Evolutionary conservation across 1,140 invertebrate species (phyloP), one percentile per base, ranked within the genome.

Genomic region (Schlechtendalia chinensis): DNA sequence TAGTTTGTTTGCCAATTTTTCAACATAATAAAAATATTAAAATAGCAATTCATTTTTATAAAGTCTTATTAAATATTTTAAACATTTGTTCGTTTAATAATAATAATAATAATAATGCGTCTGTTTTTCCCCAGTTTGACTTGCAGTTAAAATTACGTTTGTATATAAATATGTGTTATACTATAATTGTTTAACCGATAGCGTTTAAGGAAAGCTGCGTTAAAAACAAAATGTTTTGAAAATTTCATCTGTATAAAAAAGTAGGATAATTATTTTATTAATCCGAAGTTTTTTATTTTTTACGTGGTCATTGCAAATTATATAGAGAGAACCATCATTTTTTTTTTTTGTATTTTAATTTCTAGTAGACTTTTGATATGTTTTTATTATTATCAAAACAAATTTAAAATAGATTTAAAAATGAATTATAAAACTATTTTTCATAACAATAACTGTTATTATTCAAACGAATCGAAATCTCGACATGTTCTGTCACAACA

Each of bases 231-330:
- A 39, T 39, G n/a, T 67, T 65, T 39, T 8, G 11, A 67, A 45
- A 19, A 39, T 22, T 67, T 67, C 1, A 67, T 67, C 6, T 11
- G 16, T 47, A 39, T 50, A 69, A 50, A 69, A 69, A 32, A 27
- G 24, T 45, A 50, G 45, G 47, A 24, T 69, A 6, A 50, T 69
- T 69, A 50, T 69, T 69, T 69, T 17, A 50, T 69, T 39, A 4
- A 24, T 69, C 17, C 67, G 24, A 69, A 39, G n/a, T 69, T 69
- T 69, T 69, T n/a, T 69, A 47, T 45, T 65, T 47, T 69, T 69
- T 19, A 50, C 45, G 67, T 69, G 45, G 67, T 69, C 45, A 69
- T 14, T 12, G 47, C 2, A 50, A 1, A 39, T 39, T 39, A 8
- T 24, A 14, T 47, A 50, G 22, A 27, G 67, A 69, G 39, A 69